phyloP scores from a whole-genome alignment of 2,888 invertebrate species.

The Hydraecia micacea region DNA sequence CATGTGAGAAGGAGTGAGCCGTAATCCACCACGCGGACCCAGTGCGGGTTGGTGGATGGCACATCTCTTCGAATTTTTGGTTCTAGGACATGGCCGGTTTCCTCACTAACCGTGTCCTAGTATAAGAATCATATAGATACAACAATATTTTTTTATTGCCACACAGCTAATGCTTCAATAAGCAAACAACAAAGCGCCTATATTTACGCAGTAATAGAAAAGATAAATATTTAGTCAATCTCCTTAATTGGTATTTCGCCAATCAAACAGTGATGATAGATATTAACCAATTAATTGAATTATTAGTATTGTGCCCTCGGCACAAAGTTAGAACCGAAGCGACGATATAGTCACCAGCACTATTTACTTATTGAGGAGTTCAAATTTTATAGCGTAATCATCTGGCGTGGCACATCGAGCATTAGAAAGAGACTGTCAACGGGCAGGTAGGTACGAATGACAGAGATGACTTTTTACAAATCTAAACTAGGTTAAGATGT shows the following conservation, averaged over 20 bases:
- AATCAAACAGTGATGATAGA: constrained; percentile 48
- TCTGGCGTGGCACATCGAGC: too few species aligned
- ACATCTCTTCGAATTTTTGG: not conserved
- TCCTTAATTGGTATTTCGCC: constrained; percentile 59
- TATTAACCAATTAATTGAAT: constrained; percentile 59
- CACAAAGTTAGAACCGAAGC: constrained; percentile 12
- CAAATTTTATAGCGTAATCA: not conserved
- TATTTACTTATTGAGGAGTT: not conserved
- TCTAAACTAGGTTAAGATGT: too few species aligned
- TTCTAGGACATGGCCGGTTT: not conserved
- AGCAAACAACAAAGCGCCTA: constrained; percentile 23
- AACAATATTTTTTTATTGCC: constrained; percentile 1
- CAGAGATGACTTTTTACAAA: not conserved
- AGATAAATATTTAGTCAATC: constrained; percentile 58
- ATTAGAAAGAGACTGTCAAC: not conserved
- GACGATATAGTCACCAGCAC: not conserved
- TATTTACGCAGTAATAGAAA: constrained; percentile 29
- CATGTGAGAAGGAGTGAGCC: not conserved
- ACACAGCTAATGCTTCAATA: constrained; percentile 11
- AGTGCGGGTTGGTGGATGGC: not conserved
- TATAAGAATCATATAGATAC: not conserved
- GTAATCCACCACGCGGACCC: not conserved
- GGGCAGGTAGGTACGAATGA: not conserved
- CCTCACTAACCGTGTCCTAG: not conserved
- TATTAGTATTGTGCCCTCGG: constrained; percentile 37